Evolutionary conservation across 2,888 invertebrate species (phyloP).

Genomic region (Danaus chrysippus): DNA sequence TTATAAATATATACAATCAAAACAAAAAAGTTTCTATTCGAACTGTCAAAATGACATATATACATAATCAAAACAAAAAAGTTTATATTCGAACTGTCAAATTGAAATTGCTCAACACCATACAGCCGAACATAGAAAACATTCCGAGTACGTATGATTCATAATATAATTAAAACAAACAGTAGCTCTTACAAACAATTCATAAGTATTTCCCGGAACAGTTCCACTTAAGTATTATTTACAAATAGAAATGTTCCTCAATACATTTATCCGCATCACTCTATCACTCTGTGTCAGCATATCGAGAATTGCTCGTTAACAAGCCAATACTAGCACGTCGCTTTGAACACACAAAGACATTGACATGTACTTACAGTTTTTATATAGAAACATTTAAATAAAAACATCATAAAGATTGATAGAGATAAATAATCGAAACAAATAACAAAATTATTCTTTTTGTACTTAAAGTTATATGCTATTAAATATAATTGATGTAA

Average conservation of each 20-base stretch:
- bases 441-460: too few species aligned
- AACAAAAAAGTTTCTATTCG: too few species aligned
- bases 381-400: too few species aligned
- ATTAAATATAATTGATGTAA: too few species aligned
- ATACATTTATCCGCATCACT: slow-evolving; percentile 43
- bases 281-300: slow-evolving; percentile 71
- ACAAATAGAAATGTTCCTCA: slow-evolving; percentile 49
- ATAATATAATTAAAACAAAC: slow-evolving; percentile 12
- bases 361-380: slow-evolving; percentile 28
- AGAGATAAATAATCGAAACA: too few species aligned
- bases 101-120: too few species aligned
- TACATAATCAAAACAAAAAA: too few species aligned
- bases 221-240: slow-evolving; percentile 39
- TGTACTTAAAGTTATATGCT: too few species aligned
- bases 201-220: slow-evolving; percentile 22
- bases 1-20: too few species aligned
- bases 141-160: background rate
- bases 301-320: slow-evolving; percentile 63
- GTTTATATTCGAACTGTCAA: too few species aligned
- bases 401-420: too few species aligned
- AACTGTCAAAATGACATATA: too few species aligned
- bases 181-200: slow-evolving; percentile 11
- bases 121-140: background rate
- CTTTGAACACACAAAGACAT: slow-evolving; percentile 25
- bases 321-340: slow-evolving; percentile 60